Base-by-base conservation (phyloP, 2,113 vertebrate species). In the Xenopus borealis region DNA sequence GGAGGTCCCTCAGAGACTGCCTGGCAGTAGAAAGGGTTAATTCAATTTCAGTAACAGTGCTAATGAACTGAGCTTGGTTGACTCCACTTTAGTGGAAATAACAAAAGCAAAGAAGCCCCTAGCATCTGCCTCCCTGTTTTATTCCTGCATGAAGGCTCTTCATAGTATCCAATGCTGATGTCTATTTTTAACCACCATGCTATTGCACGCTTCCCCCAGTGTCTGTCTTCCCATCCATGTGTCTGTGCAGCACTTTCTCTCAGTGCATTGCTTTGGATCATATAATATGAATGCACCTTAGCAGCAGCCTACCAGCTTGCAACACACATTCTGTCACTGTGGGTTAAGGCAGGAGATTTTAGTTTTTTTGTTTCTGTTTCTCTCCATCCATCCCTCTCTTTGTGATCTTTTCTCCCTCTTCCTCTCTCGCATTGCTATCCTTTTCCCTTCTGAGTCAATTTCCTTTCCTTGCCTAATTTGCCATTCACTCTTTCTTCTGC, bases 231-330 rank as follows among this genome's bases (percentile, higher is more conserved):
- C 74, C 20, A 57, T 70, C 67, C 59, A 63, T 77, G 66, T 77
- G 74, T 27, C 67, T 63, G 61, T 77, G 67, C 74, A 76, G 66
- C 66, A 69, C 67, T 70, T 76, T 55, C 59, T 64, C 59, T 58
- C 47, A 57, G 30, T 64, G 47, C 30, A 12, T 70, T 64, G 47
- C 66, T 50, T 77, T 63, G 66, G 66, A 63, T 64, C 52, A 47
- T 64, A 77, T 70, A 63, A 23, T n/a, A 77, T 77, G 66, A 77
- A 69, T 27, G 74, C 67, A 70, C 57, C 59, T 61, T 64, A 70
- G 74, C 74, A 70, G 23, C 74, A 70, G 74, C 61, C 59, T 70
- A 53, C 66, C 74, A 70, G 30, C 69, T 19, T 58, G 44, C 59
- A 45, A 27, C 66, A 62, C 73, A 69, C 67, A 69, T 44, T 47